A percentile compares a stretch with the other conserved stretches of the same genome.
phyloP scores from a whole-genome alignment of 1,140 invertebrate species.

The Schlechtendalia chinensis region DNA sequence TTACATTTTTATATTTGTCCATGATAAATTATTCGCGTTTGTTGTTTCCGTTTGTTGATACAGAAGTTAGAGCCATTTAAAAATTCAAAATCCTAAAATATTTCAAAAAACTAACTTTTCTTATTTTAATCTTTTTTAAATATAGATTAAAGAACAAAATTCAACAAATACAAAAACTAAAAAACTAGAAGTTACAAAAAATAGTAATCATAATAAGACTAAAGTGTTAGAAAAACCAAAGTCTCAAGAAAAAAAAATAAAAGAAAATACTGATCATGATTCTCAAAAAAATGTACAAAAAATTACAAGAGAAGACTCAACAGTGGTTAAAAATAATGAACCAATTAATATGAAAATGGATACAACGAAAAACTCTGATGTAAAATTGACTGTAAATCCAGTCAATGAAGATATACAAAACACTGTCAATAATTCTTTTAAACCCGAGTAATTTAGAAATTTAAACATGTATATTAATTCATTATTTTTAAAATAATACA shows the following conservation, averaged over 20 bases:
- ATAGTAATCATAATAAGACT: slow-evolving; percentile 10
- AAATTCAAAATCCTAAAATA: too few relatives aligned
- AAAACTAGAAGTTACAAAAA: slow-evolving; percentile 12
- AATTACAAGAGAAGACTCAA: slow-evolving; percentile 9
- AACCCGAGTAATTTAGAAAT: slow-evolving; percentile 15
- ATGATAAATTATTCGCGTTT: too few relatives aligned
- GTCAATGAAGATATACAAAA: neutral
- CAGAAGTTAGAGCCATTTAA: too few relatives aligned
- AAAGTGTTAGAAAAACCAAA: slow-evolving; percentile 24
- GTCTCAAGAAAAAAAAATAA: slow-evolving; percentile 29
- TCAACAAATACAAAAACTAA: slow-evolving; percentile 11
- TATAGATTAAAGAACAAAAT: slow-evolving; percentile 24
- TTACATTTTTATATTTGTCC: too few relatives aligned
- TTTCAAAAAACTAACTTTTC: neutral
- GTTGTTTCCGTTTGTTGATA: too few relatives aligned
- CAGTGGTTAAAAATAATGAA: slow-evolving; percentile 12
- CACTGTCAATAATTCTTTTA: neutral
- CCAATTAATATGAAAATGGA: neutral
- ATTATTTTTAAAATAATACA: neutral
- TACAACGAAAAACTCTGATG: slow-evolving; percentile 7
- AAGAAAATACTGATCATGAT: slow-evolving; percentile 21
- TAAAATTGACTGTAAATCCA: neutral
- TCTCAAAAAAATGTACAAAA: slow-evolving; percentile 37
- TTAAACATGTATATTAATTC: neutral
- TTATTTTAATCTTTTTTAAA: neutral